These are phyloP conservation scores for Eupithecia centaureata DNA, from an alignment of 2,888 invertebrate species.

Conservation along the genomic window DNA sequence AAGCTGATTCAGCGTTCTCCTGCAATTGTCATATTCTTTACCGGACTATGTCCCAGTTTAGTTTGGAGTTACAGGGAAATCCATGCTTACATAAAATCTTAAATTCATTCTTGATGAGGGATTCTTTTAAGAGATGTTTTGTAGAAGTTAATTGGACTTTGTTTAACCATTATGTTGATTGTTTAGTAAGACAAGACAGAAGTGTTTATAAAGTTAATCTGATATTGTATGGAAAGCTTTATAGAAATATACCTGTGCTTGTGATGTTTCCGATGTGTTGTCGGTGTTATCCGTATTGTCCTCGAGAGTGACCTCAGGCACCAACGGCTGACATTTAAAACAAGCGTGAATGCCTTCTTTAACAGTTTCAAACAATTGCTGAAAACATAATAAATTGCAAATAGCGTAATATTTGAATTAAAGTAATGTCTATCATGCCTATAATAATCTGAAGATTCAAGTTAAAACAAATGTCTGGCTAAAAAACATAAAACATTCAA, in stretches of 20 bases:
- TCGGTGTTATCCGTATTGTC: constrained; percentile 49
- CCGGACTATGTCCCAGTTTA: constrained; percentile 14
- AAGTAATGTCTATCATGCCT: not conserved
- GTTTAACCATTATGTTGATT: not conserved
- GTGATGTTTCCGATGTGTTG: constrained; percentile 52
- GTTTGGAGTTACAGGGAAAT: not conserved
- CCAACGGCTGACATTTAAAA: constrained; percentile 79
- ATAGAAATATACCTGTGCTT: constrained; percentile 41
- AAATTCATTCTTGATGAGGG: not conserved
- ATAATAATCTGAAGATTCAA: not conserved
- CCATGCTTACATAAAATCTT: not conserved
- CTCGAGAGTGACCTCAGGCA: constrained; percentile 73
- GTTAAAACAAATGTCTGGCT: not conserved
- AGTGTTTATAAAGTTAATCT: not conserved
- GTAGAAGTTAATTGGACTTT: not conserved
- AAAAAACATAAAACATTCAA: constrained; percentile 19
- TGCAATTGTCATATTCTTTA: constrained; percentile 48
- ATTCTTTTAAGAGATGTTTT: not conserved
- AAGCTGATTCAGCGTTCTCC: constrained; percentile 61
- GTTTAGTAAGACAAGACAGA: not conserved
- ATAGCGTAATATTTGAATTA: not conserved
- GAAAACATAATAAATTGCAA: constrained; percentile 18
- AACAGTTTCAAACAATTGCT: constrained; percentile 79
- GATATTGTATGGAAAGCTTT: not conserved
- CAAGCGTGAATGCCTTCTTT: constrained; percentile 77